Base-by-base conservation (phyloP, 2,888 invertebrate species). In the Drosophila meridiana region DNA sequence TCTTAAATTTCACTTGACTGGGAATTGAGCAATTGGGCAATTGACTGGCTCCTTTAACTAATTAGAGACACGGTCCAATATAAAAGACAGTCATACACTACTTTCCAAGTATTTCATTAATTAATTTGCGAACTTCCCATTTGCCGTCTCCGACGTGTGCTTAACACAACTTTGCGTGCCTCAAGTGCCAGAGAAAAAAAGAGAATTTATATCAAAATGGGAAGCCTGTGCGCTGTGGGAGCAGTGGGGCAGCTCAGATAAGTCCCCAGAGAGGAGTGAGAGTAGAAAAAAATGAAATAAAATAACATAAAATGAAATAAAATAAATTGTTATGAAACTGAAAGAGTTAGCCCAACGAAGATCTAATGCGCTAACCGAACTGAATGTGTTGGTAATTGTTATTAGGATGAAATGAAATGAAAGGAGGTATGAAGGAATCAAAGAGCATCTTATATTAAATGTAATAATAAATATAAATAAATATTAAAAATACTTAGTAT, bases 91-190 rank as follows among this genome's bases (percentile, higher is more conserved):
- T 11, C 3, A 40, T 14, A 56, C n/a, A n/a, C 40, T 76, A 77
- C 48, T 60, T 47, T 45, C 47, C 45, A 55, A 74, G 69, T 47
- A 80, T 83, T 80, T 69, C 48, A 75, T 76, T 83, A 87, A 83
- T 83, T 83, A 83, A 87, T 83, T 83, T 74, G 82, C 84, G 58
- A 75, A 71, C 66, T 60, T 70, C 70, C 26, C 28, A 58, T 61
- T 69, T 50, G 60, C 38, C 83, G 68, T 71, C 86, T 73, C 83
- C 50, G 63, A 68, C 34, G 83, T 69, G 73, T 82, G 81, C 73
- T 83, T 78, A 72, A 63, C 52, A 68, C 73, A 80, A 73, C 68
- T 75, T 75, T 84, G 85, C 79, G 79, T 82, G 82, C 43, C 30
- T 38, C 56, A 75, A 67, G 53, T 80, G 63, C 45, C n/a, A 67